Conservation (phyloP, 23 tunicate species). For the Styela plicata region DNA sequence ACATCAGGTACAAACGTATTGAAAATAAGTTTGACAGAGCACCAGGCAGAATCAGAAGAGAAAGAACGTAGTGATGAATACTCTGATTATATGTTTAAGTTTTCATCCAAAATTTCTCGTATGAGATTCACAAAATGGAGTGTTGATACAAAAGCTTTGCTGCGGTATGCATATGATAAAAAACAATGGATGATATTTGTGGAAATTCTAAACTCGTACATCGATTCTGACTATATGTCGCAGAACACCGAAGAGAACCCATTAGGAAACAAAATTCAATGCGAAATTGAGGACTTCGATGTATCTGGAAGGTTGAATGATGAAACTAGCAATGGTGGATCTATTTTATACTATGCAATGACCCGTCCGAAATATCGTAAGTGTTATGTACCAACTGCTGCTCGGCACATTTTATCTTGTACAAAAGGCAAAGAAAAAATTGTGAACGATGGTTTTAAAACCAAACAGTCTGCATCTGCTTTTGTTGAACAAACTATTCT, state of each 20-base stretch:
- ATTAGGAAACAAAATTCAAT: too few species aligned
- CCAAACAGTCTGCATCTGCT: background rate
- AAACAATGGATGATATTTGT: background rate
- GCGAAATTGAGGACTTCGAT: background rate
- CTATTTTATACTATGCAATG: background rate
- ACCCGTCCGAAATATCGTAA: background rate
- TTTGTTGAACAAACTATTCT: background rate
- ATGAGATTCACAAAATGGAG: background rate
- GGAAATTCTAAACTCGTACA: background rate
- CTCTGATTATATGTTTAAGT: too few species aligned
- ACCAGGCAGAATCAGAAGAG: too few species aligned
- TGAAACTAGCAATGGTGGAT: background rate
- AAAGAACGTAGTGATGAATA: background rate
- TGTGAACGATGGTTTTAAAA: background rate
- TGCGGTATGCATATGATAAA: background rate
- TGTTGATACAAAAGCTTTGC: background rate
- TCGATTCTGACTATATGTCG: background rate
- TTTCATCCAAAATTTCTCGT: background rate
- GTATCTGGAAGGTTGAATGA: background rate
- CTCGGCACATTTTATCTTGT: background rate
- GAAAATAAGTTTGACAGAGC: background rate
- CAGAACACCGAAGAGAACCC: background rate
- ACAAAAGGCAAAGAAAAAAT: background rate
- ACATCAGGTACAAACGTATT: too few species aligned
- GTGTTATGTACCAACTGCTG: background rate